Evolutionary conservation across 2,888 invertebrate genomes (phyloP).

Genomic region (Diarsia rubi): DNA sequence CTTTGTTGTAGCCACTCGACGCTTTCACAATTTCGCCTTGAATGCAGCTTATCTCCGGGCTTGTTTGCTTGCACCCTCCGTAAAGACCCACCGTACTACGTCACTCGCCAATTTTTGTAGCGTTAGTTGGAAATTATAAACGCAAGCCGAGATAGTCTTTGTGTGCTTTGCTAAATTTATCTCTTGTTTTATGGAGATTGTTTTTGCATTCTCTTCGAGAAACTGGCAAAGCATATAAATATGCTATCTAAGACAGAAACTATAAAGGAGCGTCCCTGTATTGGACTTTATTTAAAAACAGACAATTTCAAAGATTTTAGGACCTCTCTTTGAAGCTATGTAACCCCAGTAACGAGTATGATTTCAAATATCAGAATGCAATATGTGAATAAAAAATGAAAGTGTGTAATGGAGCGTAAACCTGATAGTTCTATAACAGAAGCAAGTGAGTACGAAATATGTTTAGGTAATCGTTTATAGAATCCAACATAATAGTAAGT

Average conservation of each 20-base stretch:
- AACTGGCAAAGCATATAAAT: constrained; percentile 46
- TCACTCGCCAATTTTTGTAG: constrained; percentile 82
- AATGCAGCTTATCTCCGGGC: constrained; percentile 87
- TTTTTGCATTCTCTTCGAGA: constrained; percentile 57
- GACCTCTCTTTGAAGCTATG: background rate
- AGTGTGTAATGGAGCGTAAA: constrained; percentile 47
- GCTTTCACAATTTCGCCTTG: constrained; percentile 87
- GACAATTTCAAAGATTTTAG: background rate
- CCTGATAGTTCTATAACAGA: constrained; percentile 37
- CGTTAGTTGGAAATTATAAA: constrained; percentile 84
- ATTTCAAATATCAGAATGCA: constrained; percentile 23
- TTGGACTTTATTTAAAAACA: constrained; percentile 21
- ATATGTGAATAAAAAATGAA: constrained; percentile 41
- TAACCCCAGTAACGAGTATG: background rate
- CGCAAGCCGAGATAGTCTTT: constrained; percentile 72
- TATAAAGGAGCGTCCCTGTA: constrained; percentile 14
- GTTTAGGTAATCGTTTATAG: constrained; percentile 71
- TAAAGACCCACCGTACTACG: constrained; percentile 74
- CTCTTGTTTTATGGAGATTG: constrained; percentile 67
- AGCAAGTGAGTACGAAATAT: constrained; percentile 66
- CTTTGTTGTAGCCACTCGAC: constrained; percentile 82
- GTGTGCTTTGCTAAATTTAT: constrained; percentile 69
- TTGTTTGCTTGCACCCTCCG: constrained; percentile 82
- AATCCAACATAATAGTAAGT: constrained; percentile 77
- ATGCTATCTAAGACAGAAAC: constrained; percentile 42